Evolutionary conservation across 2,888 invertebrate genomes (phyloP), one percentile per base, ranked within the genome.

Genomic region (Agrotis ipsilon): DNA sequence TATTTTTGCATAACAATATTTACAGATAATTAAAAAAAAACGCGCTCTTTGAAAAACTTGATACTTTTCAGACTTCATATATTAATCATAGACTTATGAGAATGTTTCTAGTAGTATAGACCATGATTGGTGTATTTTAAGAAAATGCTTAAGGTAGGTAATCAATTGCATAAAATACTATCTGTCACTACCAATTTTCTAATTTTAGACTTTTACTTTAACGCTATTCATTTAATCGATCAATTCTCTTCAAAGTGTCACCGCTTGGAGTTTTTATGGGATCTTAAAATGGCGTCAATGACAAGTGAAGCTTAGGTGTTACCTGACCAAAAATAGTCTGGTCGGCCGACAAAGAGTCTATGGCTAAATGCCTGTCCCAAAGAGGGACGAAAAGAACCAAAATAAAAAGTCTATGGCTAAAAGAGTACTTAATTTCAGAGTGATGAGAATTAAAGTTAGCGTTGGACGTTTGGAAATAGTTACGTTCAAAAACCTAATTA

Each of bases 261-360:
- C 71, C 68, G 69, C 61, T 57, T 13, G 19, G 21, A 54, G 64
- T 52, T 78, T 76, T 78, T 78, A 78, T 78, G 64, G 67, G 49
- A 67, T 24, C 57, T 68, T 80, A 80, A 79, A 65, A 51, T 2
- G 58, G 39, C 68, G 21, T 77, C 72, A 51, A 39, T 27, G 77
- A 32, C 57, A 60, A 55, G 46, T 19, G 43, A 32, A 58, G 45
- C 24, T 58, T 19, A 63, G 52, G 48, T 64, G 80, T 52, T 59
- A 63, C 64, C 39, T 18, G n/a, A 49, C 57, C 60, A 68, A 75
- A 74, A 75, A 68, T 61, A 81, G 81, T 2, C 43, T 57, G 43
- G 6, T 19, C 51, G 43, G 18, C 75, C 81, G 75, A 80, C 68
- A 80, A 67, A 81, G 81, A 14, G 43, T 63, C 52, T 79, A 52